Conservation (phyloP, 1,140 invertebrate species). For the Sarcophaga peregrina region DNA sequence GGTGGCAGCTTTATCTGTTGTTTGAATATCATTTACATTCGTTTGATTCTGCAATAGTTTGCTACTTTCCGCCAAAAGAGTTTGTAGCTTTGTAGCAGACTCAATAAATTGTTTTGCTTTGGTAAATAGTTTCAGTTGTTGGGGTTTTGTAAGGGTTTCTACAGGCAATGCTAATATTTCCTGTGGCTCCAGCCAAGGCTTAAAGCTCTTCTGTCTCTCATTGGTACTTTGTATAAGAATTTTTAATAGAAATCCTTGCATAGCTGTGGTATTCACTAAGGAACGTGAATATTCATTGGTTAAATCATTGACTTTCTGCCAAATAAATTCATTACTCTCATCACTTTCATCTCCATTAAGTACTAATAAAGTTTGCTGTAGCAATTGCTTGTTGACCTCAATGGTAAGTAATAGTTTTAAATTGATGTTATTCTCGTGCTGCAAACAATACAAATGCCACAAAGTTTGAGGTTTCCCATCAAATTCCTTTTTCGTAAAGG, state of each 20-base stretch:
- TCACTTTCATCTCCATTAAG: constrained; percentile 18
- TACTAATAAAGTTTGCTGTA: constrained; percentile 22
- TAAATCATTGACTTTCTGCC: constrained; percentile 21
- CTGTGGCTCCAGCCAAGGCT: constrained; percentile 47
- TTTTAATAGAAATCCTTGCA: constrained; percentile 58
- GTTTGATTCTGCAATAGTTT: not conserved
- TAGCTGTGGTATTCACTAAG: constrained; percentile 57
- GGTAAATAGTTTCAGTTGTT: constrained; percentile 52
- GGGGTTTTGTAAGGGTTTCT: constrained; percentile 41
- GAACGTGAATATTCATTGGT: constrained; percentile 30
- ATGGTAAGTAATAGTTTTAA: constrained; percentile 38
- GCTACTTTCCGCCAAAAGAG: constrained; percentile 52
- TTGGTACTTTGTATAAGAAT: constrained; percentile 55
- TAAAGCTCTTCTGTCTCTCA: constrained; percentile 47
- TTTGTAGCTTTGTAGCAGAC: constrained; percentile 59
- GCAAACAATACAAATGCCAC: constrained; percentile 58
- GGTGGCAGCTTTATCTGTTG: not conserved
- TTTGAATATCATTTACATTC: not conserved
- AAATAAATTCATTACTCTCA: not conserved
- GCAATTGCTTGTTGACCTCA: constrained; percentile 28
- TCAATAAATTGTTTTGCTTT: constrained; percentile 56
- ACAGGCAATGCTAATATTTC: constrained; percentile 46
- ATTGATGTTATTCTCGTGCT: constrained; percentile 56
- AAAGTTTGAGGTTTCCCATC: constrained; percentile 56
- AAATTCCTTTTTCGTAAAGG: constrained; percentile 56